phyloP scores from a whole-genome alignment of 2,113 vertebrate genomes.

The Pseudonaja textilis region DNA sequence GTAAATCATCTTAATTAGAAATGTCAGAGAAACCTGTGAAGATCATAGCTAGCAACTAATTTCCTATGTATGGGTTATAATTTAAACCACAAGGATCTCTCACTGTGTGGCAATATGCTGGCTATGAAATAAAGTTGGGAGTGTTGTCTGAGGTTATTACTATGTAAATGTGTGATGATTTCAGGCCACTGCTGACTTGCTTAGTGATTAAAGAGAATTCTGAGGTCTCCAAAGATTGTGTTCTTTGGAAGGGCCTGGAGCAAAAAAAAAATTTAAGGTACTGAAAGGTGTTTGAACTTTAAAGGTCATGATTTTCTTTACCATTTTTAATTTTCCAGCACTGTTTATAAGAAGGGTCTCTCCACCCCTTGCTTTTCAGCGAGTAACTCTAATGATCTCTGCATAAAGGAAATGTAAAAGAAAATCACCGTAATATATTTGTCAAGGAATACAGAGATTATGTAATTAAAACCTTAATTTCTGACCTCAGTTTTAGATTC shows the following conservation, averaged over 20 bases:
- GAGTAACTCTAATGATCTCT: constrained; percentile 21
- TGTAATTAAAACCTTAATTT: not conserved
- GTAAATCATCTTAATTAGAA: constrained; percentile 89
- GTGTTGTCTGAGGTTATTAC: constrained; percentile 68
- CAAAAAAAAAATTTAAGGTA: constrained; percentile 63
- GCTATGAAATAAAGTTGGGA: constrained; percentile 71
- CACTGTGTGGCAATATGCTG: constrained; percentile 68
- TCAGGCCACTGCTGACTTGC: constrained; percentile 67
- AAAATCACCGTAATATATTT: not conserved
- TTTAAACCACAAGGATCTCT: constrained; percentile 83
- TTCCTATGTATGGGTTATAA: constrained; percentile 82
- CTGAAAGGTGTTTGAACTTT: constrained; percentile 71
- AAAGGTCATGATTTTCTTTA: constrained; percentile 71
- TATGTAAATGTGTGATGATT: constrained; percentile 76
- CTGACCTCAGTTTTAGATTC: not conserved
- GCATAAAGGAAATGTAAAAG: not conserved
- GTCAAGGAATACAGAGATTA: not conserved
- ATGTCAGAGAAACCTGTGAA: constrained; percentile 78
- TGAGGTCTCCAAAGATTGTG: constrained; percentile 71
- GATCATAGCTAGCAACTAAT: constrained; percentile 80
- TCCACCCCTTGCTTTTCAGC: constrained; percentile 44
- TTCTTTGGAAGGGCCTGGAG: constrained; percentile 68
- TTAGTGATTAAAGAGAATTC: constrained; percentile 72
- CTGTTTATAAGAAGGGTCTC: constrained; percentile 65
- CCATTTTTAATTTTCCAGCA: constrained; percentile 65